Conservation (phyloP, 2,797 vertebrate species). For the Neosilurus mollespiculum region DNA sequence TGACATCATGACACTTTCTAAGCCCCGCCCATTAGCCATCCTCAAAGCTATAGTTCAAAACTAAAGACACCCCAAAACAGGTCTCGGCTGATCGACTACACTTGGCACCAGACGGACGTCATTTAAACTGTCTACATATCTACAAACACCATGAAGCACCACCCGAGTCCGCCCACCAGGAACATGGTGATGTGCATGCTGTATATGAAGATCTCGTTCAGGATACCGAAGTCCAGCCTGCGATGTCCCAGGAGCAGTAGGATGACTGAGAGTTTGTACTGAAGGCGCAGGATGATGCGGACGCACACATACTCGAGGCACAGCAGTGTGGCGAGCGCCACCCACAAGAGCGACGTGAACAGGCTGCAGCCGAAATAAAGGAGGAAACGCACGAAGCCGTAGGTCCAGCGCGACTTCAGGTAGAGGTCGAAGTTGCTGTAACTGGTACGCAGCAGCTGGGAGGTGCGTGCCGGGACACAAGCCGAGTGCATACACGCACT, state of each 20-base stretch:
- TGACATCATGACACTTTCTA: neutral
- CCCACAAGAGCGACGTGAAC: slow-evolving; percentile 94
- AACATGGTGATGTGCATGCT: slow-evolving; percentile 97
- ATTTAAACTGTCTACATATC: slow-evolving; percentile 82
- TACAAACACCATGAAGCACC: slow-evolving; percentile 99
- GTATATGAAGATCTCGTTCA: slow-evolving; percentile 94
- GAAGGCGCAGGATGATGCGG: slow-evolving; percentile 88
- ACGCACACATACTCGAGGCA: slow-evolving; percentile 90
- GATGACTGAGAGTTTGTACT: slow-evolving; percentile 95
- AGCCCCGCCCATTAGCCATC: neutral
- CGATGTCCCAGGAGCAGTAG: slow-evolving; percentile 89
- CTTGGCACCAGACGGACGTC: too few species aligned
- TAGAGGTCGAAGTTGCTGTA: slow-evolving; percentile 96
- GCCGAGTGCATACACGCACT: slow-evolving; percentile 96
- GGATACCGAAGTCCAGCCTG: slow-evolving; percentile 87
- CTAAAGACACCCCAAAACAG: neutral
- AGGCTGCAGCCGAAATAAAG: slow-evolving; percentile 97
- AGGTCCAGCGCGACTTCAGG: slow-evolving; percentile 88
- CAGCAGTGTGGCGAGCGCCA: slow-evolving; percentile 88
- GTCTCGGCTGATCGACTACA: neutral
- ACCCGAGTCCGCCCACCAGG: slow-evolving; percentile 93
- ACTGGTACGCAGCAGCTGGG: slow-evolving; percentile 90
- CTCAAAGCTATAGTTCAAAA: neutral
- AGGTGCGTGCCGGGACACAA: slow-evolving; percentile 84
- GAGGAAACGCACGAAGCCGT: slow-evolving; percentile 93